Conservation (phyloP, 2,113 vertebrate genomes). For the Nerophis lumbriciformis region DNA sequence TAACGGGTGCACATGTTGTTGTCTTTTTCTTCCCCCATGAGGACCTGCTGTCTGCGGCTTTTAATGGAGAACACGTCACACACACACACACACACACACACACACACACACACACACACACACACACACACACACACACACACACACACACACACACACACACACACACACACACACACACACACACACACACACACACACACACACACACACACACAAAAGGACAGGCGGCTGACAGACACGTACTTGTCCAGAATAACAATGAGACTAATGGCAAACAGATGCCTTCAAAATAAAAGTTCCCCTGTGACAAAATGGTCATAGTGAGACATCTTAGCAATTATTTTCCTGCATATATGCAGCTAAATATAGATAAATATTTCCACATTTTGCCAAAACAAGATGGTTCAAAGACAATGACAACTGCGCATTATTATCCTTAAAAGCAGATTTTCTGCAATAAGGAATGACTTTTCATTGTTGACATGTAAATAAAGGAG, state of each 20-base stretch:
- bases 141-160: too few relatives aligned
- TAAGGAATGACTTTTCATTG: too few relatives aligned
- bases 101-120: neutral
- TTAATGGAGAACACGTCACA: too few relatives aligned
- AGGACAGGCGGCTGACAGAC: conserved; percentile 42
- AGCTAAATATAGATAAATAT: too few relatives aligned
- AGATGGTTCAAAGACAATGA: too few relatives aligned
- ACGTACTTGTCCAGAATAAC: conserved; percentile 45
- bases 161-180: neutral
- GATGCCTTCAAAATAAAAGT: neutral
- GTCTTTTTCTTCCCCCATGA: too few relatives aligned
- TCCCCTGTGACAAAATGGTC: neutral
- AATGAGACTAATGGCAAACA: conserved; percentile 39
- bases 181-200: conserved; percentile 17
- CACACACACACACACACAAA: conserved; percentile 20
- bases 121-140: neutral
- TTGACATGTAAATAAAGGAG: conserved; percentile 7
- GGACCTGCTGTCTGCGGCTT: too few relatives aligned
- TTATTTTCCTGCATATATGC: too few relatives aligned
- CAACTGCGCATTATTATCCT: too few relatives aligned
- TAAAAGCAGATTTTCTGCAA: neutral
- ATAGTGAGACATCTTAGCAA: conserved; percentile 1
- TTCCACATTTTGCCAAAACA: too few relatives aligned
- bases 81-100: too few relatives aligned
- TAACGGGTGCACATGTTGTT: too few relatives aligned